These are phyloP conservation scores for Melanostoma scalare DNA, from an alignment of 2,888 invertebrate genomes.

Conservation along the genomic window DNA sequence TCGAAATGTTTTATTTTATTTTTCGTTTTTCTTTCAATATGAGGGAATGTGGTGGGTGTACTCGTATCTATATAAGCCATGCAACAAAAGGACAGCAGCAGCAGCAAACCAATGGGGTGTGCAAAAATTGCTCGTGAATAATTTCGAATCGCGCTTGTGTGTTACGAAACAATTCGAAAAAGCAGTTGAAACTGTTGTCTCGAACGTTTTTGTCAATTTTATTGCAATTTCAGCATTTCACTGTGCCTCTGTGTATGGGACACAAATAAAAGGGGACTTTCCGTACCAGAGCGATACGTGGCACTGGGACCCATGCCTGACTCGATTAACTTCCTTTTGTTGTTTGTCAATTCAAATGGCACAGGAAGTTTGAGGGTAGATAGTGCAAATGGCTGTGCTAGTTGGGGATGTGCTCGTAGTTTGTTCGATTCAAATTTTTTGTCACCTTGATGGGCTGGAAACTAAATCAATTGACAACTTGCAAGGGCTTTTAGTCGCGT, in stretches of 20 bases:
- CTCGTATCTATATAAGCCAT: background rate
- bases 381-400: constrained; percentile 31
- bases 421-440: constrained; percentile 50
- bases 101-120: constrained; percentile 60
- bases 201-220: constrained; percentile 43
- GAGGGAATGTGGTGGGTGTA: background rate
- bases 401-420: constrained; percentile 15
- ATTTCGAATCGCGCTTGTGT: constrained; percentile 68
- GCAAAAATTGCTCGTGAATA: constrained; percentile 69
- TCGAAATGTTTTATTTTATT: too few species aligned
- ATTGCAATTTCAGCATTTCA: constrained; percentile 48
- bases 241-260: constrained; percentile 7
- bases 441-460: constrained; percentile 43
- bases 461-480: constrained; percentile 52
- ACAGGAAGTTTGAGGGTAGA: constrained; percentile 47
- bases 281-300: constrained; percentile 44
- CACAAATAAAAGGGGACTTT: constrained; percentile 3
- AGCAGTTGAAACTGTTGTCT: constrained; percentile 18
- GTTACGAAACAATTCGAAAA: constrained; percentile 66
- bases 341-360: constrained; percentile 66
- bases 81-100: constrained; percentile 1
- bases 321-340: constrained; percentile 67
- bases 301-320: constrained; percentile 40
- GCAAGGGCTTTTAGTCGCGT: constrained; percentile 42
- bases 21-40: background rate